Evolutionary conservation across 1,140 invertebrate genomes (phyloP).

Genomic region (Drosophila bipectinata): DNA sequence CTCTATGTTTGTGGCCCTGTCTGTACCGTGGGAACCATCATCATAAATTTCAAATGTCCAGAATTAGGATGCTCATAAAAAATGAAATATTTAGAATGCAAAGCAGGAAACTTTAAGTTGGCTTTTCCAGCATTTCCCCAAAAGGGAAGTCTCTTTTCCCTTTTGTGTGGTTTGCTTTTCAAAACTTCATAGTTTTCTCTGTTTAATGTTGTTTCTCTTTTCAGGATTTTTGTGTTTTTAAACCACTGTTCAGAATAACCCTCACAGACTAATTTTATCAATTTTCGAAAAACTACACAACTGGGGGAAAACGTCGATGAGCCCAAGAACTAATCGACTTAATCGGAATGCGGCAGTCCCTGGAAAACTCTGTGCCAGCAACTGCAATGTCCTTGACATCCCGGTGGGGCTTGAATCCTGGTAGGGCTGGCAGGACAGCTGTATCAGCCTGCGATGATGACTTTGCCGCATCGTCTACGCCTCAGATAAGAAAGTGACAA

Average conservation of each 20-base stretch:
- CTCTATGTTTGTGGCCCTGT: constrained; percentile 7
- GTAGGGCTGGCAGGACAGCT: constrained; percentile 6
- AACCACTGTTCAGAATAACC: constrained; percentile 22
- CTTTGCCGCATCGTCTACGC: constrained; percentile 58
- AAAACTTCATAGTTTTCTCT: background rate
- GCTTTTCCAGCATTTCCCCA: constrained; percentile 3
- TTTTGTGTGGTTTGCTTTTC: background rate
- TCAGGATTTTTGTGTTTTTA: background rate
- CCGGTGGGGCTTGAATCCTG: constrained; percentile 33
- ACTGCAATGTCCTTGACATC: constrained; percentile 72
- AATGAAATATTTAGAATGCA: constrained; percentile 16
- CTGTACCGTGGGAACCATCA: constrained; percentile 38
- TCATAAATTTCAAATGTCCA: constrained; percentile 39
- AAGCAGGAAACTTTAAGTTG: constrained; percentile 13
- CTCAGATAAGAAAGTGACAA: constrained; percentile 60
- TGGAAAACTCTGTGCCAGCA: constrained; percentile 19
- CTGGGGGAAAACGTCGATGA: constrained; percentile 41
- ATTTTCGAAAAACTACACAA: constrained; percentile 48
- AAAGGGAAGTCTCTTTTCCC: background rate
- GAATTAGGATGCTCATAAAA: constrained; percentile 35
- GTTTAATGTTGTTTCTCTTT: background rate
- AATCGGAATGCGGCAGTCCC: constrained; percentile 52
- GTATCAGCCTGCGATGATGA: constrained; percentile 39
- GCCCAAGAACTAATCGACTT: constrained; percentile 56
- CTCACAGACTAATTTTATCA: constrained; percentile 62